phyloP scores from a whole-genome alignment of 2,113 vertebrate species.

The Gadus macrocephalus region DNA sequence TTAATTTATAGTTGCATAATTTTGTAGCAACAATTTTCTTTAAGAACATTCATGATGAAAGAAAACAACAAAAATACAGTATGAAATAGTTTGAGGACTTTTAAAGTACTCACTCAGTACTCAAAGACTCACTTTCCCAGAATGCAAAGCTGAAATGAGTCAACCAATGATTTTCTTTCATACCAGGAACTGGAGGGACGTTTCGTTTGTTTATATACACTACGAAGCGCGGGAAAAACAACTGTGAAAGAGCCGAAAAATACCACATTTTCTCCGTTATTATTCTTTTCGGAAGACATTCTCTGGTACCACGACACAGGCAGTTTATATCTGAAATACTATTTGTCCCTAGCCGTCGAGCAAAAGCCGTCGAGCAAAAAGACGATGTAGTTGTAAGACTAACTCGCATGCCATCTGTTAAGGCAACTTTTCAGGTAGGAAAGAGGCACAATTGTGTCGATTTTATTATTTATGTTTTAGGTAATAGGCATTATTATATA shows the following conservation, averaged over 20 bases:
- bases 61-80: too few species aligned
- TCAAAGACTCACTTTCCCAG: slow-evolving; percentile 49
- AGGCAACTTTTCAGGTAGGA: too few species aligned
- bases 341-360: not conserved
- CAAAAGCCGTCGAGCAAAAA: not conserved
- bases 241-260: not conserved
- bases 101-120: too few species aligned
- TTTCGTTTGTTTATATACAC: slow-evolving; percentile 41
- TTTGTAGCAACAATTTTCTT: too few species aligned
- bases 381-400: too few species aligned
- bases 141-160: not conserved
- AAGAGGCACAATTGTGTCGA: too few species aligned
- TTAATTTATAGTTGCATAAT: too few species aligned
- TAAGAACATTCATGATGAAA: too few species aligned
- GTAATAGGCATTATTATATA: not conserved
- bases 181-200: slow-evolving; percentile 51
- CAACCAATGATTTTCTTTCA: slow-evolving; percentile 47
- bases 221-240: not conserved
- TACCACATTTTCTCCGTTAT: too few species aligned
- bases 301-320: slow-evolving; percentile 1
- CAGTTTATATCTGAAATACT: slow-evolving; percentile 22
- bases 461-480: not conserved
- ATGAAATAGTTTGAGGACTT: too few species aligned
- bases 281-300: not conserved
- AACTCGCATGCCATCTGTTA: too few species aligned